Evolutionary conservation across 2,797 vertebrate genomes (phyloP).

Genomic region (Rallus crepitans): DNA sequence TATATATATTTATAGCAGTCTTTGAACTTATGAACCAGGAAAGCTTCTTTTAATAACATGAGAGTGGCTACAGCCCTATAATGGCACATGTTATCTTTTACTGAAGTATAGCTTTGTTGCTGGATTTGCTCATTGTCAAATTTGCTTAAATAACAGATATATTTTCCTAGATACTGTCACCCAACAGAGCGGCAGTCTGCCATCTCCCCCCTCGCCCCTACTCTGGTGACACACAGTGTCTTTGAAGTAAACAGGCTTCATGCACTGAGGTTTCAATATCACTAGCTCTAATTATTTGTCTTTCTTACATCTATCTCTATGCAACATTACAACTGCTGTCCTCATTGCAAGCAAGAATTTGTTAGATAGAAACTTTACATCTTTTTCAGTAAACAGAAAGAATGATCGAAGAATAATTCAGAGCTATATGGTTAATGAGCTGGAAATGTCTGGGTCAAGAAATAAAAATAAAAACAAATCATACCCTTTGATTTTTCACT

Average conservation of each 20-base stretch:
- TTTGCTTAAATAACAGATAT: slow-evolving; percentile 18
- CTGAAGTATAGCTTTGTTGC: not conserved
- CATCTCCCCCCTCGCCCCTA: not conserved
- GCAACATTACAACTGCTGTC: not conserved
- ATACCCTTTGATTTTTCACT: not conserved
- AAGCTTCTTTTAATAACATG: not conserved
- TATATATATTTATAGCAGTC: not conserved
- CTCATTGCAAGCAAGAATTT: not conserved
- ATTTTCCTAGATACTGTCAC: not conserved
- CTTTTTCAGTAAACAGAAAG: not conserved
- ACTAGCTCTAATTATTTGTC: slow-evolving; percentile 1
- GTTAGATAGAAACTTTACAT: not conserved
- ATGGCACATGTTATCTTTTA: not conserved
- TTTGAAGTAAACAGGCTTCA: slow-evolving; percentile 32
- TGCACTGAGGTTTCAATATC: not conserved
- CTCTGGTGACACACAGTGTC: not conserved
- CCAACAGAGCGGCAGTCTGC: not conserved
- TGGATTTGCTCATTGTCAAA: not conserved
- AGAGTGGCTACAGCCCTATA: not conserved
- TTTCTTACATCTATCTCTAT: not conserved
- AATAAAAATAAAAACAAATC: not conserved
- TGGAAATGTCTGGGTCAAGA: not conserved
- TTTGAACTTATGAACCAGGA: slow-evolving; percentile 3
- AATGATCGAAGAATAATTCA: not conserved
- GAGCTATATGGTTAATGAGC: not conserved